These are phyloP conservation scores for Acrocephalus arundinaceus DNA, from an alignment of 2,113 vertebrate genomes.

Conservation along the genomic window DNA sequence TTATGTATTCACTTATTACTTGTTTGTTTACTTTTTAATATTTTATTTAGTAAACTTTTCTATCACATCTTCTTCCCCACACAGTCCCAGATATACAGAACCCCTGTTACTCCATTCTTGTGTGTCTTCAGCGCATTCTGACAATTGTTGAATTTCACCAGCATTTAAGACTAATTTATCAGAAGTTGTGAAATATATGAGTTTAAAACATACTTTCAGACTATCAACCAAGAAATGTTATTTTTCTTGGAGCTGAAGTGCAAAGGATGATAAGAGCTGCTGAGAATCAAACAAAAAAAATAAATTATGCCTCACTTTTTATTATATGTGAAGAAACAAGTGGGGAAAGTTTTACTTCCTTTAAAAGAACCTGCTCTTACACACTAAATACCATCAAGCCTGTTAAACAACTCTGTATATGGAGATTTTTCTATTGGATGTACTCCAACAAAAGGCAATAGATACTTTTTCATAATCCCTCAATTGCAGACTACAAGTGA, in stretches of 20 bases:
- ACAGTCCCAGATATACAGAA: not conserved
- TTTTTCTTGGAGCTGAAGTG: not conserved
- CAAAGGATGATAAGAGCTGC: not conserved
- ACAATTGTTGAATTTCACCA: not conserved
- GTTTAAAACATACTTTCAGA: not conserved
- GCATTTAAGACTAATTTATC: not conserved
- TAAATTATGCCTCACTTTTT: not conserved
- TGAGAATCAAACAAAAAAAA: not conserved
- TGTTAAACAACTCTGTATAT: not conserved
- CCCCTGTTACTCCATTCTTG: not conserved
- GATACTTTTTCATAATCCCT: not conserved
- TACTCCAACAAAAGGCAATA: not conserved
- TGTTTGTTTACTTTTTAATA: not conserved
- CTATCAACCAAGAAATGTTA: not conserved
- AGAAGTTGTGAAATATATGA: not conserved
- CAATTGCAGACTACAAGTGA: not conserved
- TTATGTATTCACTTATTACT: not conserved
- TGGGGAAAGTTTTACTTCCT: not conserved
- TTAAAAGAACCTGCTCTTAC: not conserved
- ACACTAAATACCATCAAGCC: not conserved
- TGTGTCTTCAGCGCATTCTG: not conserved
- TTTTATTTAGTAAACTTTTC: not conserved
- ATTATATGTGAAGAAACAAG: not conserved
- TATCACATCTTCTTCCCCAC: not conserved
- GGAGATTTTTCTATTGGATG: not conserved